These are phyloP conservation scores for Aurelia sp. DNA, from an alignment of 30 jellyfish, hydroid and myxozoan species.

Conservation along the genomic window DNA sequence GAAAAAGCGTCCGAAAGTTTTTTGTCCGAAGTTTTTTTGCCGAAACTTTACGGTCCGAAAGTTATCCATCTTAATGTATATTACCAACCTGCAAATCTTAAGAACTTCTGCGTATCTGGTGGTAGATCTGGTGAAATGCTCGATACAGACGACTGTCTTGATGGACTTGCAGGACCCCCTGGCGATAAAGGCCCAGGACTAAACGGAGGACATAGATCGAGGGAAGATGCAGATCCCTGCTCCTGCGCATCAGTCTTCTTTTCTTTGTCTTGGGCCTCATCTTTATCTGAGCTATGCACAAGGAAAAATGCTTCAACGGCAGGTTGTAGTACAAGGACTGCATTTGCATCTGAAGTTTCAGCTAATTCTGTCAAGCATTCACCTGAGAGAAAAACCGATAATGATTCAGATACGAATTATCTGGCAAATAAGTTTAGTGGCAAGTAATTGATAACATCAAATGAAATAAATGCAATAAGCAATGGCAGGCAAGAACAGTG, in stretches of 20 bases:
- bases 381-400: slow-evolving; percentile 52
- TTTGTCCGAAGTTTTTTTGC: too few relatives aligned
- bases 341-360: slow-evolving; percentile 97
- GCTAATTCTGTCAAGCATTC: slow-evolving; percentile 93
- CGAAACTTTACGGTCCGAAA: too few relatives aligned
- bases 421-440: too few relatives aligned
- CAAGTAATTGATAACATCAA: too few relatives aligned
- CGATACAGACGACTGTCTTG: slow-evolving; percentile 71
- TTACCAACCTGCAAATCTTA: slow-evolving; percentile 94
- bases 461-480: too few relatives aligned
- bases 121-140: slow-evolving; percentile 76
- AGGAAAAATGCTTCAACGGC: slow-evolving; percentile 98
- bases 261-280: slow-evolving; percentile 61
- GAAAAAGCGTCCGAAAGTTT: too few relatives aligned
- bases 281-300: slow-evolving; percentile 97
- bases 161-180: slow-evolving; percentile 78
- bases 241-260: slow-evolving; percentile 43
- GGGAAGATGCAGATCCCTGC: slow-evolving; percentile 60
- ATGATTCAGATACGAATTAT: neutral
- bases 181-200: slow-evolving; percentile 98
- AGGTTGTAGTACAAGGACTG: slow-evolving; percentile 96
- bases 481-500: too few relatives aligned
- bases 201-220: slow-evolving; percentile 79
- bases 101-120: slow-evolving; percentile 96
- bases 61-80: too few relatives aligned